These are phyloP conservation scores for Donacobius atricapilla DNA, from an alignment of 2,113 vertebrate species.

Conservation along the genomic window DNA sequence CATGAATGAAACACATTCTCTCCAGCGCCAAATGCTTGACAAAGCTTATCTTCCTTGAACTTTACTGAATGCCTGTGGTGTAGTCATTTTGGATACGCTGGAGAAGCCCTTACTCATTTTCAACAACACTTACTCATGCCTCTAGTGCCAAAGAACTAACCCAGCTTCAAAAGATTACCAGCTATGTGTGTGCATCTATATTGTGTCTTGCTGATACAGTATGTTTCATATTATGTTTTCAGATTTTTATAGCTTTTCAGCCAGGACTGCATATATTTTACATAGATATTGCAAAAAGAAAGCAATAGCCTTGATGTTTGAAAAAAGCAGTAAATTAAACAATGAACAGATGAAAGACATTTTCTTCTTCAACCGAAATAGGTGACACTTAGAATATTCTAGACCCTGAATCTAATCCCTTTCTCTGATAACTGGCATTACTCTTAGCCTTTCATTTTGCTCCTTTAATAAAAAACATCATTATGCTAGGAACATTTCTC, in stretches of 20 bases:
- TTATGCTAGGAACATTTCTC: neutral
- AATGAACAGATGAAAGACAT: neutral
- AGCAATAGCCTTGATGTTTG: constrained; percentile 46
- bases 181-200: neutral
- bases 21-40: neutral
- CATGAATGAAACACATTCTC: neutral
- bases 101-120: neutral
- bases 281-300: constrained; percentile 59
- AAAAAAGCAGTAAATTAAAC: constrained; percentile 53
- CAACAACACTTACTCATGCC: neutral
- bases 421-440: constrained; percentile 19
- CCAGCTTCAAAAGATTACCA: neutral
- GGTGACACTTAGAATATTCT: constrained; percentile 25
- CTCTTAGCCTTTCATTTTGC: neutral
- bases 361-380: neutral
- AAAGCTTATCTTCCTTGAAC: neutral
- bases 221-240: constrained; percentile 60
- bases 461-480: constrained; percentile 32
- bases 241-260: constrained; percentile 53
- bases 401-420: constrained; percentile 1
- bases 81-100: neutral
- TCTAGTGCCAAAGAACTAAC: neutral
- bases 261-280: constrained; percentile 38
- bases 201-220: constrained; percentile 19
- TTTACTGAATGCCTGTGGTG: neutral